A percentile compares a stretch with the other conserved stretches of the same genome.
phyloP scores from a whole-genome alignment of 2,888 invertebrate species.

The Barypeithes pellucidus region DNA sequence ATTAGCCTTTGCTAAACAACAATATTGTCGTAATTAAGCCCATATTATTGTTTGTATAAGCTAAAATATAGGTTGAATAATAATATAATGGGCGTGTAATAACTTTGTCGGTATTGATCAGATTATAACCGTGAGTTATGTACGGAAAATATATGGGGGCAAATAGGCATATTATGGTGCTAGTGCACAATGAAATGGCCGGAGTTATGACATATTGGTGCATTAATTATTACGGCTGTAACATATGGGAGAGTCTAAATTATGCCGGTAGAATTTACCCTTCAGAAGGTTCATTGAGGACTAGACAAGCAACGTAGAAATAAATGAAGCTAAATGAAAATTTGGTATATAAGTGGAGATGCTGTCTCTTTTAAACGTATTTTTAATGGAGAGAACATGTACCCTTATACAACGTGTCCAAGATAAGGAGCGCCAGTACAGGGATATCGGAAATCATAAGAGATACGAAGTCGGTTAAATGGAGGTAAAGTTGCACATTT shows the following conservation, averaged over 20 bases:
- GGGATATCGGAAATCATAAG: too few species aligned
- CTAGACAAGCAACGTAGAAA: too few species aligned
- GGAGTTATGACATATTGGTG: slow-evolving; percentile 2
- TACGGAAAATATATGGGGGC: slow-evolving; percentile 21
- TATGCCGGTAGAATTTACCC: background rate
- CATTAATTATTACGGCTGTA: background rate
- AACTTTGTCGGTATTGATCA: slow-evolving; percentile 22
- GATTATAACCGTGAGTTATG: slow-evolving; percentile 31
- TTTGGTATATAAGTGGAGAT: too few species aligned
- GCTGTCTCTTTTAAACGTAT: too few species aligned
- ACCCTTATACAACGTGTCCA: too few species aligned
- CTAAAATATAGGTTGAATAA: slow-evolving; percentile 10
- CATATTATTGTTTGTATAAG: background rate
- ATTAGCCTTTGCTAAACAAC: background rate
- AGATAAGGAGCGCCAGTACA: too few species aligned
- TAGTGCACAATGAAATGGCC: background rate
- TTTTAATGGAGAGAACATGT: too few species aligned
- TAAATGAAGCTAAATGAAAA: too few species aligned
- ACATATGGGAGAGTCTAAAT: background rate
- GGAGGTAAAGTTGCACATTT: too few species aligned
- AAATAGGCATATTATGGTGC: slow-evolving; percentile 10
- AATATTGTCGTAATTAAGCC: slow-evolving; percentile 3
- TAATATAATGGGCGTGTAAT: slow-evolving; percentile 31
- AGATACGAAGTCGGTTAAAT: too few species aligned
- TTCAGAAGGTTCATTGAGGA: too few species aligned